A percentile compares a stretch with the other conserved stretches of the same genome.
phyloP scores from a whole-genome alignment of 2,888 invertebrate genomes.

The Rhagonycha lutea region DNA sequence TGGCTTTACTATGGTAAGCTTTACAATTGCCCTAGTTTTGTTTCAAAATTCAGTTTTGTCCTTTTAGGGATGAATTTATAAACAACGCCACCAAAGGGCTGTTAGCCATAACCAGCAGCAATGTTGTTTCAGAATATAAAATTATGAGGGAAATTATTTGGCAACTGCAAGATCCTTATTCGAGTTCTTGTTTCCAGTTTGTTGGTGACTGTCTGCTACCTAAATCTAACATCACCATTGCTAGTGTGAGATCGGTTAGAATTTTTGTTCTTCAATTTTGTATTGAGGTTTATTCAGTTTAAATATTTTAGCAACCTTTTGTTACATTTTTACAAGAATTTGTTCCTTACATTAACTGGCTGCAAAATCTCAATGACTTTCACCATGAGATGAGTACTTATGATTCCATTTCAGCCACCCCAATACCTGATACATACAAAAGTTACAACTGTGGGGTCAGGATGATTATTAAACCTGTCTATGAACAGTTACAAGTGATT shows the following conservation, averaged over 20 bases:
- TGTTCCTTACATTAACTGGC: slow-evolving; percentile 46
- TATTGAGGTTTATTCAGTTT: neutral
- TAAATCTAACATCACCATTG: slow-evolving; percentile 45
- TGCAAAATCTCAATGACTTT: slow-evolving; percentile 47
- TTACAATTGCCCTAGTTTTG: neutral
- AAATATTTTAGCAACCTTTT: slow-evolving; percentile 30
- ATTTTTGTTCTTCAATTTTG: slow-evolving; percentile 27
- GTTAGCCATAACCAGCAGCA: slow-evolving; percentile 37
- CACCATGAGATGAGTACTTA: slow-evolving; percentile 13
- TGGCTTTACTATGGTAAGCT: slow-evolving; percentile 47
- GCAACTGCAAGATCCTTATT: slow-evolving; percentile 48
- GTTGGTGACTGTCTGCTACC: slow-evolving; percentile 41
- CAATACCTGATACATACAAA: slow-evolving; percentile 43
- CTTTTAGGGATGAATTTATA: slow-evolving; percentile 46
- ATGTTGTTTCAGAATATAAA: slow-evolving; percentile 50
- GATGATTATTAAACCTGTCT: slow-evolving; percentile 44
- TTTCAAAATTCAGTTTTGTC: neutral
- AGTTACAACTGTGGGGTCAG: slow-evolving; percentile 44
- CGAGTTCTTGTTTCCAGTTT: slow-evolving; percentile 45
- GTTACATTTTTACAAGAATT: slow-evolving; percentile 43
- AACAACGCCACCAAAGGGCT: slow-evolving; percentile 41
- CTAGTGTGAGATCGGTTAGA: slow-evolving; percentile 43
- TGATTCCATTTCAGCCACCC: neutral
- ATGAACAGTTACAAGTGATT: slow-evolving; percentile 40
- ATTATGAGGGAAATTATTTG: slow-evolving; percentile 51